Percentiles rank a stretch among this genome's conserved stretches.
phyloP scores from a whole-genome alignment of 2,888 invertebrate species.

The Leucoma salicis region DNA sequence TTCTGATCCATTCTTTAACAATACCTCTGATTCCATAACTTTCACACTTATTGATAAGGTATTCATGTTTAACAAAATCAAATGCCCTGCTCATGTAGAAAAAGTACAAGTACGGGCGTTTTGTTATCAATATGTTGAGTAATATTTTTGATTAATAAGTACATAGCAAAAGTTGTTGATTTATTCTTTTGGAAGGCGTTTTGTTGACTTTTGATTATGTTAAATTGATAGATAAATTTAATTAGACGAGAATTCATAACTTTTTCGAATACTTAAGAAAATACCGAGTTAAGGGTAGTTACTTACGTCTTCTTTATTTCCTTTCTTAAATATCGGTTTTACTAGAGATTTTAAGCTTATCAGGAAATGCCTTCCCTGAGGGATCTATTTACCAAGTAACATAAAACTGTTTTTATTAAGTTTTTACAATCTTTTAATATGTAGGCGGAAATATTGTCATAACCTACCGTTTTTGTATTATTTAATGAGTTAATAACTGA shows the following conservation, averaged over 20 bases:
- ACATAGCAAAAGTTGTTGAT: neutral
- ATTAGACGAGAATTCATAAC: neutral
- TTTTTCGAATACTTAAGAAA: neutral
- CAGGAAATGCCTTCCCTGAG: neutral
- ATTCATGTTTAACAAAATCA: neutral
- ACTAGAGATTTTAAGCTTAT: neutral
- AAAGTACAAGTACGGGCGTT: neutral
- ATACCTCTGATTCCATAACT: neutral
- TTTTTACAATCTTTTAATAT: neutral
- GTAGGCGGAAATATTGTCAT: neutral
- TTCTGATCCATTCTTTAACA: neutral
- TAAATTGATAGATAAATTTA: neutral
- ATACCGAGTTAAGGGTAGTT: neutral
- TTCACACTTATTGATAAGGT: neutral
- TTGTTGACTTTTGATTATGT: neutral
- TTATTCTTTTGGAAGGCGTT: neutral
- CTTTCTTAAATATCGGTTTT: neutral
- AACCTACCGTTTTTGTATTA: neutral
- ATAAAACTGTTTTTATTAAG: neutral
- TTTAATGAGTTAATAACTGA: neutral
- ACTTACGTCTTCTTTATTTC: neutral
- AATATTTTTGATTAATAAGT: neutral
- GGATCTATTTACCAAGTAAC: neutral
- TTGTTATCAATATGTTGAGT: neutral
- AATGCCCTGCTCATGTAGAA: neutral